A percentile compares a stretch with the other conserved stretches of the same genome.
phyloP scores from a whole-genome alignment of 2,113 vertebrate species.

The Poeciliopsis turrubarensis region DNA sequence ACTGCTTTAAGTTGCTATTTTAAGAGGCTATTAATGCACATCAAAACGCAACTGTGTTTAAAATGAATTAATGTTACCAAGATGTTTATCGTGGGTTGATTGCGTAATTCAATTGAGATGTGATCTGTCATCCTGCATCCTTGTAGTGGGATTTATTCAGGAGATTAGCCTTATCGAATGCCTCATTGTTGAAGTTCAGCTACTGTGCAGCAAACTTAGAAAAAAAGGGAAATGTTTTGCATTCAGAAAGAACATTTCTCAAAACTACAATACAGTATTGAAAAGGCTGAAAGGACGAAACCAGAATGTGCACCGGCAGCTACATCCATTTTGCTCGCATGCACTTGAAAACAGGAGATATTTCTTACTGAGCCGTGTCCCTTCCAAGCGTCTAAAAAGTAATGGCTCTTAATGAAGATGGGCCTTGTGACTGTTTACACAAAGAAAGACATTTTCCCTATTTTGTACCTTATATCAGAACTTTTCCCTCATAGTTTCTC shows the following conservation, averaged over 20 bases:
- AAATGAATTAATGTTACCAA: too few species aligned
- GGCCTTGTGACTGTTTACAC: not conserved
- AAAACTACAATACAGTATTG: not conserved
- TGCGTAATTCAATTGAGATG: not conserved
- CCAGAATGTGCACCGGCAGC: not conserved
- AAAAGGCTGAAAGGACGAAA: not conserved
- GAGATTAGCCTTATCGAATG: too few species aligned
- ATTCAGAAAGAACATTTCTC: not conserved
- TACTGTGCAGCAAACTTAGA: not conserved
- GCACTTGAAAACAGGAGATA: not conserved
- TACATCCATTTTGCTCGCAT: not conserved
- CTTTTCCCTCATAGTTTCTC: not conserved
- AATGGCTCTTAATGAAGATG: not conserved
- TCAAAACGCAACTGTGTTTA: not conserved
- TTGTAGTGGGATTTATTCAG: not conserved
- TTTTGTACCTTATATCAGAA: not conserved
- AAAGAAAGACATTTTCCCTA: not conserved
- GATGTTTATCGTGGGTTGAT: too few species aligned
- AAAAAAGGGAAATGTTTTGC: not conserved
- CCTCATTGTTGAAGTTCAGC: not conserved
- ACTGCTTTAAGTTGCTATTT: not conserved
- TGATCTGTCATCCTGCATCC: not conserved
- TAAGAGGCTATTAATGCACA: not conserved
- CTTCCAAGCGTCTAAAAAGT: not conserved
- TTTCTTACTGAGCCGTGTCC: not conserved